Conservation (phyloP, 2,113 vertebrate genomes). For the Ivindomyrus marchei region DNA sequence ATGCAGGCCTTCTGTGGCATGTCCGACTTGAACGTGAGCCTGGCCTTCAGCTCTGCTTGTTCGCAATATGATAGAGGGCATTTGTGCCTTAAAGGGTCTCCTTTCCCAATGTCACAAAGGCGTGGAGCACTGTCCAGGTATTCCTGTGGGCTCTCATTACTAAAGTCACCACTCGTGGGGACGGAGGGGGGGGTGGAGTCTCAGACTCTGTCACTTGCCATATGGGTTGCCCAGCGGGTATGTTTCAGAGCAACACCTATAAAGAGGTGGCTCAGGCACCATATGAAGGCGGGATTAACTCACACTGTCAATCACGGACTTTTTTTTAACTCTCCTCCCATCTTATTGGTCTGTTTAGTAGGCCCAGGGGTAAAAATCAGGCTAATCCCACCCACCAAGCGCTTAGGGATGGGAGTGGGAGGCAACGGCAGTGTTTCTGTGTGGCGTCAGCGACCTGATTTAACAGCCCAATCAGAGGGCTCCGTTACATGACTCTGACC, state of each 20-base stretch:
- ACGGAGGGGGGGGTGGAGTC: neutral
- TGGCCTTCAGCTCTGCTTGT: neutral
- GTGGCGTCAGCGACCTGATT: neutral
- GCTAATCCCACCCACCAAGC: neutral
- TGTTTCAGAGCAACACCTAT: neutral
- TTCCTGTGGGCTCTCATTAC: constrained; percentile 20
- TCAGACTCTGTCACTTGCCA: neutral
- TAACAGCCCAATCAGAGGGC: neutral
- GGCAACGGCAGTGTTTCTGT: neutral
- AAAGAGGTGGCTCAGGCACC: neutral
- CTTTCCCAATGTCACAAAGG: neutral
- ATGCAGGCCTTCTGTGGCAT: neutral
- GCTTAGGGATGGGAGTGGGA: neutral
- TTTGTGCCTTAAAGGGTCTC: neutral
- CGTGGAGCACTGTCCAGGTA: neutral
- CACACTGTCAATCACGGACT: neutral
- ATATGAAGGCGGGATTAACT: neutral
- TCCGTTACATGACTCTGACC: neutral
- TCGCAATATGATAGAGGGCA: neutral
- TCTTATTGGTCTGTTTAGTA: neutral
- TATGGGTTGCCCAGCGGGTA: neutral
- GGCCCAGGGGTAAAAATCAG: neutral
- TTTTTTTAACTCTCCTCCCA: neutral
- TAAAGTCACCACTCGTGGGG: constrained; percentile 4
- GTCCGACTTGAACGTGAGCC: neutral